Conservation (phyloP, 2,113 vertebrate genomes). For the Thalassarche chlororhynchos region DNA sequence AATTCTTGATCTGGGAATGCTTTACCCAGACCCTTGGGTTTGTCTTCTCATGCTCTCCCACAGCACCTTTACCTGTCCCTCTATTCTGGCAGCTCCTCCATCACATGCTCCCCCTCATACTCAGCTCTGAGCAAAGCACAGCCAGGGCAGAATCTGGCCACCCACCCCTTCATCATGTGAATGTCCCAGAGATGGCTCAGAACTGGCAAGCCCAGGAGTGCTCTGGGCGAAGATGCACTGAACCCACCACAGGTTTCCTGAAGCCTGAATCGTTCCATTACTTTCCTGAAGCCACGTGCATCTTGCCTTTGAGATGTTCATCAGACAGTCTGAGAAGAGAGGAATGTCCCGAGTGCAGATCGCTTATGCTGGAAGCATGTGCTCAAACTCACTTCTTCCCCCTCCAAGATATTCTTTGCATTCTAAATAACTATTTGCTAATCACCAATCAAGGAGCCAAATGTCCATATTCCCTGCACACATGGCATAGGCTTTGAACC, state of each 20-base stretch:
- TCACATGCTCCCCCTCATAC: not conserved
- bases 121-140: not conserved
- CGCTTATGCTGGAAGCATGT: fast-evolving
- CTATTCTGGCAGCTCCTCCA: not conserved
- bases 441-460: not conserved
- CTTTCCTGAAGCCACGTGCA: fast-evolving
- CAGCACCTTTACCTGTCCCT: not conserved
- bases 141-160: not conserved
- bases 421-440: not conserved
- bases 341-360: fast-evolving
- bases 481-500: not conserved
- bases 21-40: not conserved
- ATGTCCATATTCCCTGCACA: not conserved
- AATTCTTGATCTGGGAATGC: not conserved
- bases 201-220: not conserved
- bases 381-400: not conserved
- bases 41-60: not conserved
- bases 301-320: not conserved
- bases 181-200: not conserved
- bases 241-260: not conserved
- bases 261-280: not conserved
- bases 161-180: not conserved
- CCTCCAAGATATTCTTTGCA: not conserved
- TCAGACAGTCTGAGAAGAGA: not conserved
- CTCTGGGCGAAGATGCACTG: not conserved